Conservation (phyloP, 1,140 invertebrate species). For the Drosophila yakuba region DNA sequence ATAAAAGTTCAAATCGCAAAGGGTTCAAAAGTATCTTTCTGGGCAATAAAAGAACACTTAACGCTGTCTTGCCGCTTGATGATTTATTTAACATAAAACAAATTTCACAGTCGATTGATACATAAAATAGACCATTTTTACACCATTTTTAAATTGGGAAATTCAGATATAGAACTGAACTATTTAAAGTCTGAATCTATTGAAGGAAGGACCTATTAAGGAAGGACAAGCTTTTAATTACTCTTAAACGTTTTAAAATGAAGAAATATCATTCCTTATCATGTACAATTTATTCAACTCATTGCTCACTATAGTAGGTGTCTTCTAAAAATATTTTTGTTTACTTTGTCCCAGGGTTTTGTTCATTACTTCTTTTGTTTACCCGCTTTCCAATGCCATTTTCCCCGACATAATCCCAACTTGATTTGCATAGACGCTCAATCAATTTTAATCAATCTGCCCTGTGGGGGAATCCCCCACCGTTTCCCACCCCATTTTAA, state of each 20-base stretch:
- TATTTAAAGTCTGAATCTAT: too few relatives aligned
- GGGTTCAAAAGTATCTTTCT: conserved; percentile 9
- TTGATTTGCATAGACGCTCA: conserved; percentile 38
- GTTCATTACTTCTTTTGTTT: conserved; percentile 31
- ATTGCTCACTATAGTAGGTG: conserved; percentile 5
- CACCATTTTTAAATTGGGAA: too few relatives aligned
- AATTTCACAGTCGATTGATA: neutral
- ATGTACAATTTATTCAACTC: conserved; percentile 11
- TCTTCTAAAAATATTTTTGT: conserved; percentile 24
- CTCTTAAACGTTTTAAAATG: too few relatives aligned
- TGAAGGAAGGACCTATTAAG: too few relatives aligned
- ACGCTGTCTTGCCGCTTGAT: conserved; percentile 10
- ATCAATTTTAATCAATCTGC: conserved; percentile 47
- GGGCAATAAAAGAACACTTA: conserved; percentile 14
- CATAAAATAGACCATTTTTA: too few relatives aligned
- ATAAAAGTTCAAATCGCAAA: conserved; percentile 45
- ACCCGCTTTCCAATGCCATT: conserved; percentile 9
- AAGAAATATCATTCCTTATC: neutral
- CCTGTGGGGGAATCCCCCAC: conserved; percentile 1
- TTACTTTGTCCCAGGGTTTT: conserved; percentile 1
- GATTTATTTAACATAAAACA: conserved; percentile 5
- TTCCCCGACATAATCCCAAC: conserved; percentile 27
- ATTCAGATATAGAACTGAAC: too few relatives aligned
- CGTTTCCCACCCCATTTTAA: neutral
- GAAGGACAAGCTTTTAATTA: too few relatives aligned